Conservation (phyloP, 1,140 invertebrate genomes). For the Pemphigus obesinymphae region DNA sequence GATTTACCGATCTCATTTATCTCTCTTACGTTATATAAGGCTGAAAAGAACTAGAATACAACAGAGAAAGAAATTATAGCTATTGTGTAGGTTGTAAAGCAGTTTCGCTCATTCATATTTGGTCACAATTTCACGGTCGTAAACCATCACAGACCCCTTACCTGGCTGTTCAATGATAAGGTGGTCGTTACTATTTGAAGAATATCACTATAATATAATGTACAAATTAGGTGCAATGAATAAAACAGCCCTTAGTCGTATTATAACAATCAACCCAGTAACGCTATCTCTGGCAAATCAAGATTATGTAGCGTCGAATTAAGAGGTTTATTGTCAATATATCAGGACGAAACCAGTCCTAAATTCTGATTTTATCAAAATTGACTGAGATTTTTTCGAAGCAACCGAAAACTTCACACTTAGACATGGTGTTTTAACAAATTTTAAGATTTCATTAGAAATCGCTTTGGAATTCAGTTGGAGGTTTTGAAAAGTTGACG, state of each 20-base stretch:
- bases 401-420: too few species aligned
- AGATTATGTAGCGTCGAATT: too few species aligned
- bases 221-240: constrained; percentile 49
- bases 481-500: too few species aligned
- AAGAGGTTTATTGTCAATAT: too few species aligned
- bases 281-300: too few species aligned
- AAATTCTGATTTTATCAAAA: too few species aligned
- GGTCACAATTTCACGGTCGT: constrained; percentile 53
- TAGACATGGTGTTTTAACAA: too few species aligned
- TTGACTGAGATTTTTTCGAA: too few species aligned
- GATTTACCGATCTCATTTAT: constrained; percentile 50
- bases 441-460: too few species aligned
- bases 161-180: constrained; percentile 52
- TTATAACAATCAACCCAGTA: neutral
- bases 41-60: constrained; percentile 46
- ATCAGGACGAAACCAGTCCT: too few species aligned
- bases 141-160: constrained; percentile 55
- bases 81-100: constrained; percentile 52
- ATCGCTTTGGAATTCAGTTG: too few species aligned
- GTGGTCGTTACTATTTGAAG: constrained; percentile 50
- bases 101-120: constrained; percentile 54
- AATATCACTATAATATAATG: constrained; percentile 43
- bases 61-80: constrained; percentile 55
- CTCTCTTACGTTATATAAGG: constrained; percentile 50
- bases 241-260: constrained; percentile 44